phyloP scores from a whole-genome alignment of 2,113 vertebrate genomes.

The Physeter macrocephalus region DNA sequence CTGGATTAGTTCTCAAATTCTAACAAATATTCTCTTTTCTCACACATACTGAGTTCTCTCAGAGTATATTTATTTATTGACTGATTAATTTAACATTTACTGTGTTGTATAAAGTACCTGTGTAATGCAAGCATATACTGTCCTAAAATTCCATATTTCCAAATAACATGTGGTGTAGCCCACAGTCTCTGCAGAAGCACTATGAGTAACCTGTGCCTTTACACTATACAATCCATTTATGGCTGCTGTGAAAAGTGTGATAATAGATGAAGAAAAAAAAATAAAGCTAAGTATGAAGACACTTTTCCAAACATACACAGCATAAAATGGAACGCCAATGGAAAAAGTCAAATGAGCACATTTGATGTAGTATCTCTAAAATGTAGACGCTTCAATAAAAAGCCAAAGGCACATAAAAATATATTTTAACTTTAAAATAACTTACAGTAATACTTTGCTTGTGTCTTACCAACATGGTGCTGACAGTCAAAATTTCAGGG shows the following conservation, averaged over 20 bases:
- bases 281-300: constrained; percentile 69
- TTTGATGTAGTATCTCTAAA: constrained; percentile 76
- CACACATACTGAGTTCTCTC: not conserved
- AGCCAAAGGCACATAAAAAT: constrained; percentile 83
- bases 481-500: constrained; percentile 69
- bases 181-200: constrained; percentile 73
- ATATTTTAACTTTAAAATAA: constrained; percentile 85
- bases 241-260: constrained; percentile 70
- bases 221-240: constrained; percentile 60
- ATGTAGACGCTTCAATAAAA: constrained; percentile 79
- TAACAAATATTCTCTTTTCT: not conserved
- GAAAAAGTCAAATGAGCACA: constrained; percentile 75
- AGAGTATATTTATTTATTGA: too few species aligned
- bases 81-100: constrained; percentile 62
- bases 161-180: constrained; percentile 69
- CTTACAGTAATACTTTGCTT: constrained; percentile 76
- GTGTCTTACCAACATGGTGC: constrained; percentile 75
- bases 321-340: constrained; percentile 76
- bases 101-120: constrained; percentile 81
- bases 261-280: constrained; percentile 72
- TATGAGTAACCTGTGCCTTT: constrained; percentile 77
- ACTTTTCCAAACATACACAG: constrained; percentile 70
- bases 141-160: constrained; percentile 71
- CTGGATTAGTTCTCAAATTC: not conserved
- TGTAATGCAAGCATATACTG: constrained; percentile 75